A percentile compares a stretch with the other conserved stretches of the same genome.
Conservation (phyloP, 2,888 invertebrate species). For the Tetragnatha montana region DNA sequence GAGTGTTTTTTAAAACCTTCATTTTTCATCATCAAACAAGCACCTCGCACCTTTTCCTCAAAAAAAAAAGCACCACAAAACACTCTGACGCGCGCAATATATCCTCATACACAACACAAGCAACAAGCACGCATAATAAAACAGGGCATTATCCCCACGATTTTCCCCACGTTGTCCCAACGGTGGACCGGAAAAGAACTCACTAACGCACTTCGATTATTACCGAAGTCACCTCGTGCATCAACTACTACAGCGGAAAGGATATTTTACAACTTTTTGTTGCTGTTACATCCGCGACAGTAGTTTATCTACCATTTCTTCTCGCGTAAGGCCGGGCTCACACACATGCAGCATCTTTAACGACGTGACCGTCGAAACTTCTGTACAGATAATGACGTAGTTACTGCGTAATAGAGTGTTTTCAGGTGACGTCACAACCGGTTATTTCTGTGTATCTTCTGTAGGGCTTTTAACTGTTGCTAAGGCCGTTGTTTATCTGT, state of each 20-base stretch:
- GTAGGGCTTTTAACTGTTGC: too few relatives aligned
- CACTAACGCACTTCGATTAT: slow-evolving; percentile 16
- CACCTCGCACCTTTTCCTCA: not conserved
- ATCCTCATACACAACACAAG: not conserved
- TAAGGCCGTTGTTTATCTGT: too few relatives aligned
- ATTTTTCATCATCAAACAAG: not conserved
- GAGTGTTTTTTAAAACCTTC: too few relatives aligned
- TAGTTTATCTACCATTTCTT: slow-evolving; percentile 21
- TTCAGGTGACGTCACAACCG: too few relatives aligned
- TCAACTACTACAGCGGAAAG: slow-evolving; percentile 9
- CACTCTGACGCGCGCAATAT: not conserved
- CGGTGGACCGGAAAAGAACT: slow-evolving; percentile 5
- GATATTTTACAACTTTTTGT: slow-evolving; percentile 21
- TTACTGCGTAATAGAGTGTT: too few relatives aligned
- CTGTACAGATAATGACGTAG: too few relatives aligned
- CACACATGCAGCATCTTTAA: too few relatives aligned
- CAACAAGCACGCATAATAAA: not conserved
- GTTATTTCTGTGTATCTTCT: too few relatives aligned
- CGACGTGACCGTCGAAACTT: too few relatives aligned
- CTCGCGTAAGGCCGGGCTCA: not conserved
- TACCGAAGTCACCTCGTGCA: not conserved
- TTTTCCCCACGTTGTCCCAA: not conserved
- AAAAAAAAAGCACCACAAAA: not conserved
- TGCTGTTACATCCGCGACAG: slow-evolving; percentile 4
- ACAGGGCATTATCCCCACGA: not conserved